Percentiles rank a stretch among this genome's conserved stretches.
phyloP scores from a whole-genome alignment of 1,140 invertebrate species.

The Araneus ventricosus region DNA sequence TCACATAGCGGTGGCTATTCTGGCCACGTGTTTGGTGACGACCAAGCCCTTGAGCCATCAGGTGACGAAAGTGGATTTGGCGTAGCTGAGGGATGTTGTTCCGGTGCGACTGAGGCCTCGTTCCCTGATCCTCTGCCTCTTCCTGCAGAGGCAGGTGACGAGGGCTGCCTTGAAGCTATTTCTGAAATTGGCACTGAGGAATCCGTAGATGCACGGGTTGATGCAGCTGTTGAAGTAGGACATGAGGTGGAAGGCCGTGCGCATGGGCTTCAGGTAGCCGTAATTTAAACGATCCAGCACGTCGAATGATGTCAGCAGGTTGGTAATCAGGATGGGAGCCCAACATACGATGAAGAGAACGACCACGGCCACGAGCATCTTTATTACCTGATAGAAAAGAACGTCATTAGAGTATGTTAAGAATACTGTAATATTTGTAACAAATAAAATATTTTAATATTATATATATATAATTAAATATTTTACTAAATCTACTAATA shows the following conservation, averaged over 20 bases:
- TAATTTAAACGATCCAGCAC: conserved; percentile 82
- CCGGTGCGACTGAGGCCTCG: conserved; percentile 78
- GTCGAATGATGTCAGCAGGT: conserved; percentile 85
- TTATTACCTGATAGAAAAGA: conserved; percentile 83
- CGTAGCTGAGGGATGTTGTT: conserved; percentile 79
- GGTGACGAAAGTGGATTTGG: conserved; percentile 75
- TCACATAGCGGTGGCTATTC: conserved; percentile 53
- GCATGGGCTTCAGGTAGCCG: conserved; percentile 84
- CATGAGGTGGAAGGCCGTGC: conserved; percentile 84
- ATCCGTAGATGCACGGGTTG: conserved; percentile 89
- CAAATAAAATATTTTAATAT: too few relatives aligned
- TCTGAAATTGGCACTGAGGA: conserved; percentile 90
- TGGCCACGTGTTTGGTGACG: neutral
- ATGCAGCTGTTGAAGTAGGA: conserved; percentile 88
- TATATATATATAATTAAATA: too few relatives aligned
- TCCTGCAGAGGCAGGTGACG: conserved; percentile 78
- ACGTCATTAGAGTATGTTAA: too few relatives aligned
- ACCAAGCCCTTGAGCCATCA: conserved; percentile 57
- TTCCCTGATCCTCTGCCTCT: conserved; percentile 62
- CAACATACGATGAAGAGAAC: conserved; percentile 86
- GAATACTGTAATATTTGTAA: too few relatives aligned
- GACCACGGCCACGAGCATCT: conserved; percentile 87
- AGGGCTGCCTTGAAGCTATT: conserved; percentile 83
- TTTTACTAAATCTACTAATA: too few relatives aligned
- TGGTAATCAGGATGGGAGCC: conserved; percentile 85